These are phyloP conservation scores for Leptura quadrifasciata DNA, from an alignment of 2,888 invertebrate species.

Conservation along the genomic window DNA sequence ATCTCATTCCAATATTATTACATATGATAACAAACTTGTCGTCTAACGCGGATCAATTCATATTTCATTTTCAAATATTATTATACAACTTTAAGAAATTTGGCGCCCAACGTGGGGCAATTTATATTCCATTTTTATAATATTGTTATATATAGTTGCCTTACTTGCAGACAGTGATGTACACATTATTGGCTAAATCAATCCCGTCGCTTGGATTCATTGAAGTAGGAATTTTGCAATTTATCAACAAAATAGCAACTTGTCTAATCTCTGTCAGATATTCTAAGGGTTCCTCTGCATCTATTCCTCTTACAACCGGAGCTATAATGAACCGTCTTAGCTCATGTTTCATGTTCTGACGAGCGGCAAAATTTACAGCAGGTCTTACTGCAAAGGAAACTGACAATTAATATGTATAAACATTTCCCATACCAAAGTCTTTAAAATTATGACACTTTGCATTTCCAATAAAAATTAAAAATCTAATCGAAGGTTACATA, in stretches of 20 bases:
- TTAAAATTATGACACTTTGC: no score
- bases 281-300: conserved; percentile 81
- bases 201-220: conserved; percentile 72
- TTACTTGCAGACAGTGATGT: conserved; percentile 74
- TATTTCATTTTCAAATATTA: background rate
- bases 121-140: background rate
- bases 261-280: conserved; percentile 84
- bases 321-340: conserved; percentile 77
- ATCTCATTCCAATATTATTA: no score
- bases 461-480: background rate
- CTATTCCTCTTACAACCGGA: conserved; percentile 79
- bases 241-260: conserved; percentile 81
- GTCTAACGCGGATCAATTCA: no score
- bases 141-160: no score
- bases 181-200: conserved; percentile 75
- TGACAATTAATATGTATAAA: no score
- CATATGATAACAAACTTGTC: no score
- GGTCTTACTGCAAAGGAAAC: conserved; percentile 73
- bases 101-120: no score
- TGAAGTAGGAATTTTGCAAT: conserved; percentile 55
- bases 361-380: conserved; percentile 73
- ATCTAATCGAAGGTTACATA: background rate
- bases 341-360: conserved; percentile 71
- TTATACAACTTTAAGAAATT: background rate
- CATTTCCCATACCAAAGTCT: no score